These are phyloP conservation scores for Monopterus albus DNA, from an alignment of 2,113 vertebrate genomes.

Conservation along the genomic window DNA sequence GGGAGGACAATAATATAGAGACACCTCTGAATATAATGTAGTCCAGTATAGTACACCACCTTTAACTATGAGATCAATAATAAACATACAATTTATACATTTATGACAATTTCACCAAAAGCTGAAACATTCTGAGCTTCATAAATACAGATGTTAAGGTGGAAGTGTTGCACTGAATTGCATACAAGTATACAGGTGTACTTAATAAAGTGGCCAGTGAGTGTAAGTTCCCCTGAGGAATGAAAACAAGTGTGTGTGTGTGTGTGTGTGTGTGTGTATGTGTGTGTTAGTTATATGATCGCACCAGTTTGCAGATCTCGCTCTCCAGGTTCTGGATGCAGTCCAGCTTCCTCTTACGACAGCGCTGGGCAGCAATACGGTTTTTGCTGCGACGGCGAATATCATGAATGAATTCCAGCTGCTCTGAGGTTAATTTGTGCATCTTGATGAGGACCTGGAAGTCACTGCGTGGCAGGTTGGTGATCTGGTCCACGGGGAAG, in stretches of 20 bases:
- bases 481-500: constrained; percentile 96
- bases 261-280: neutral
- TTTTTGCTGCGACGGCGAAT: constrained; percentile 95
- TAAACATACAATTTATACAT: too few relatives aligned
- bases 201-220: too few relatives aligned
- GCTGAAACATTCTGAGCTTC: too few relatives aligned
- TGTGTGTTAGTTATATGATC: neutral
- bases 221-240: too few relatives aligned
- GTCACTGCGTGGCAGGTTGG: constrained; percentile 95
- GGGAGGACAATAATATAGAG: too few relatives aligned
- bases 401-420: constrained; percentile 95
- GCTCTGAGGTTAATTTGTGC: constrained; percentile 96
- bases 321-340: constrained; percentile 96
- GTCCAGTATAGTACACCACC: too few relatives aligned
- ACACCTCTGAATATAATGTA: too few relatives aligned
- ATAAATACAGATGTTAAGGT: too few relatives aligned
- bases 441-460: constrained; percentile 99
- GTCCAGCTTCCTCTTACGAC: constrained; percentile 96
- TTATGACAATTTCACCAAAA: too few relatives aligned
- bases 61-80: too few relatives aligned
- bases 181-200: too few relatives aligned
- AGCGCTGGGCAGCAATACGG: constrained; percentile 94
- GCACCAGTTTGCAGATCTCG: constrained; percentile 94
- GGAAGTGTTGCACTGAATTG: too few relatives aligned
- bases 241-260: neutral